Percentiles rank a stretch among this genome's conserved stretches.
phyloP scores from a whole-genome alignment of 2,888 invertebrate genomes.

The Tromatobia lineatoria region DNA sequence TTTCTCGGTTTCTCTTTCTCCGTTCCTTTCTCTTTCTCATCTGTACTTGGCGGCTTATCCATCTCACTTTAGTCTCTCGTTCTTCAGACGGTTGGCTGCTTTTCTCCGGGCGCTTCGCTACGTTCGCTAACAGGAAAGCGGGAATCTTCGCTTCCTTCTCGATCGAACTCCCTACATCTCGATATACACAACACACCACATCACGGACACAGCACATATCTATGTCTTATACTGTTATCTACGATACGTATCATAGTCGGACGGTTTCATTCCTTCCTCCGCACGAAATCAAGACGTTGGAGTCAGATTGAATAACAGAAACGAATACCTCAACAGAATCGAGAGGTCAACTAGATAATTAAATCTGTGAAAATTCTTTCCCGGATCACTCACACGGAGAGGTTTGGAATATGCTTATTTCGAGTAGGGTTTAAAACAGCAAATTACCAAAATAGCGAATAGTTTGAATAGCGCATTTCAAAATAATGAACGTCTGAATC shows the following conservation, averaged over 20 bases:
- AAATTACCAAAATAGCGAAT: too few relatives aligned
- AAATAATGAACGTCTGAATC: too few relatives aligned
- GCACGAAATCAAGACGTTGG: conserved; percentile 38
- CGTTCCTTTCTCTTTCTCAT: conserved; percentile 9
- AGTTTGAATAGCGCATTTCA: too few relatives aligned
- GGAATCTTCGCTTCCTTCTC: neutral
- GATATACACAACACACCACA: neutral
- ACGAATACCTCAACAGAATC: neutral
- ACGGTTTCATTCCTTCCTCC: conserved; percentile 48
- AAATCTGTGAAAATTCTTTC: neutral
- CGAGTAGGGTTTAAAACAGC: too few relatives aligned
- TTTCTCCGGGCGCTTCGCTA: conserved; percentile 15
- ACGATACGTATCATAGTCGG: conserved; percentile 29
- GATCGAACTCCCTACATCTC: neutral
- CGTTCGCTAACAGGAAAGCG: conserved; percentile 1
- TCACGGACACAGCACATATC: neutral
- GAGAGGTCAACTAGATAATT: neutral
- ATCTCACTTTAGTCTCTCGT: neutral
- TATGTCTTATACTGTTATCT: conserved; percentile 11
- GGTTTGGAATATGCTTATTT: too few relatives aligned
- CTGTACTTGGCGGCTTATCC: neutral
- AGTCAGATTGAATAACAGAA: conserved; percentile 35
- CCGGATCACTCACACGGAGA: too few relatives aligned
- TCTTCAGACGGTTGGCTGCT: neutral
- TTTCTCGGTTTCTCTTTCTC: neutral